Base-by-base conservation (phyloP, 2,113 vertebrate genomes). In the Romanogobio albipinnatus region DNA sequence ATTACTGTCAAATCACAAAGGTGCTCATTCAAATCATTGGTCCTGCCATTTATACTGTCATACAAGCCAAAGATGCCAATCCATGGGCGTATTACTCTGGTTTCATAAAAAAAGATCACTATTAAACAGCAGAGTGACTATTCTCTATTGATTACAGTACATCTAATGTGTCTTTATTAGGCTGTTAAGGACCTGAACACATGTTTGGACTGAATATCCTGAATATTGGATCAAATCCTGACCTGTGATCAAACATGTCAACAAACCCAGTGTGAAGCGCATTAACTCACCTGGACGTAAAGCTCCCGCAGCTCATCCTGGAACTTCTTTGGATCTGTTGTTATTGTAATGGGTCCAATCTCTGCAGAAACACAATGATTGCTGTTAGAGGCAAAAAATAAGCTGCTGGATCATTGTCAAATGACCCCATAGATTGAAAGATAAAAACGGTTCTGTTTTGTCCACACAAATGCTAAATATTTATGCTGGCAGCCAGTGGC, bases 271-370 rank as follows among this genome's bases (percentile, higher is more conserved):
- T 26, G 76, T 66, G 85, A 39, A 73, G 29, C 22, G 85, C 33
- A 29, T 81, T 19, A 90, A 91, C 91, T 93, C 88, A 99, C 98
- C 97, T 99, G 98, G 90, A 99, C 98, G 71, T 99, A 99, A 6
- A 99, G 95, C 87, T 99, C 98, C 88, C 96, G 94, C 88, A 99
- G 95, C 92, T 99, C 98, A 94, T 96, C 96, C 0, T 99, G 98
- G 94, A 99, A 99, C 94, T 97, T 99, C 94, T 97, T 97, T 19
- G 98, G 97, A 93, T 99, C 98, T 83, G 98, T 99, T 83, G 98
- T 99, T 92, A 99, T 96, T 10, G 98, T 99, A 88, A 99, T 96
- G 0, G 98, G 98, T 39, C 98, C 98, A 85, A 99, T 99, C 93
- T 99, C 98, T 99, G 94, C 64, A 90, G 93, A 82, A 33, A 86